phyloP scores from a whole-genome alignment of 37 sponge, comb jelly and placozoan genomes.

The Hormiphora californensis region DNA sequence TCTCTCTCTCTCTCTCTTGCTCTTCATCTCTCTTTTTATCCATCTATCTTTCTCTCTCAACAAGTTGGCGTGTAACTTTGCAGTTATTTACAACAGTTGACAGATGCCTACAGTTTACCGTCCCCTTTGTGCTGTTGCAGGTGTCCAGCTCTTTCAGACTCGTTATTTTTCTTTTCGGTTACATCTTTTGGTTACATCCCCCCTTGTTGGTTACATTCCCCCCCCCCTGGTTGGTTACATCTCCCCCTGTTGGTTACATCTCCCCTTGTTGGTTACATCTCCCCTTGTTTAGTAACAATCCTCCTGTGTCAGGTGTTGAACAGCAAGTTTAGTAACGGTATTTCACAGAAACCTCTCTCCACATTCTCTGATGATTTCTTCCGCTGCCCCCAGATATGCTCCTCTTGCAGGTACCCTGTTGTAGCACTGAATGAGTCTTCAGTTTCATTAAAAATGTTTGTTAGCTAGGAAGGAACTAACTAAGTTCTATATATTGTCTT shows the following conservation, averaged over 20 bases:
- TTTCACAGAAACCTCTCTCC: constrained; percentile 54
- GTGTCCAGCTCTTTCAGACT: constrained; percentile 58
- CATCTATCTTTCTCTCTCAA: too few species aligned
- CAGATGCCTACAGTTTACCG: too few species aligned
- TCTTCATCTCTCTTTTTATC: too few species aligned
- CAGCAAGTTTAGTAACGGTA: constrained; percentile 73
- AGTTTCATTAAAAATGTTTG: background rate
- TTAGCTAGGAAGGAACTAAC: background rate
- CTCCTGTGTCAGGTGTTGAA: constrained; percentile 56
- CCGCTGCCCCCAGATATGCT: constrained; percentile 68
- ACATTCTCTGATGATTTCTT: constrained; percentile 87
- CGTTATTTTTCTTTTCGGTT: background rate
- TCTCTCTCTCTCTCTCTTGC: too few species aligned
- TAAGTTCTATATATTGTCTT: background rate
- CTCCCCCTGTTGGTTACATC: too few species aligned
- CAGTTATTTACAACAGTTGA: too few species aligned
- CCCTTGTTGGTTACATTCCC: too few species aligned
- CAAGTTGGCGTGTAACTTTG: too few species aligned
- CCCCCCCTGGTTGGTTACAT: too few species aligned
- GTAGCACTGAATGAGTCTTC: background rate
- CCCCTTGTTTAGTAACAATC: too few species aligned
- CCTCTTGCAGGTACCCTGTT: constrained; percentile 70
- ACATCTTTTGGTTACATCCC: too few species aligned
- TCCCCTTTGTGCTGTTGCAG: constrained; percentile 22
- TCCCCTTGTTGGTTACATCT: too few species aligned